Evolutionary conservation across 2,113 vertebrate genomes (phyloP).

Genomic region (Nematolebias whitei): DNA sequence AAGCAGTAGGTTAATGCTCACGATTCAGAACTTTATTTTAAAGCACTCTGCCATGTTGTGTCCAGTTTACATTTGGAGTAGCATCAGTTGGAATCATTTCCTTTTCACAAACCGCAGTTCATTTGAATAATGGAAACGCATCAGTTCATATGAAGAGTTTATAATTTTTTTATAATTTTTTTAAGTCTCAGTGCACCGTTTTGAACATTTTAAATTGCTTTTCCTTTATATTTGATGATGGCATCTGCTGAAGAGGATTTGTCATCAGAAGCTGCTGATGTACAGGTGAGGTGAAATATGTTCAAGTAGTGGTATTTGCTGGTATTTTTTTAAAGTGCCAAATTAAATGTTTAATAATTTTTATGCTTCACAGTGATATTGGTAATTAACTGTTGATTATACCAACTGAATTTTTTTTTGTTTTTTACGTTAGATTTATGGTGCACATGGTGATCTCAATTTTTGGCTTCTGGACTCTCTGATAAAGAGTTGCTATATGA

Average conservation of each 20-base stretch:
- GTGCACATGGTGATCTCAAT: not conserved
- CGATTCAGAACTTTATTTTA: constrained; percentile 70
- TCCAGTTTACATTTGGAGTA: constrained; percentile 26
- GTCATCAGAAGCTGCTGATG: constrained; percentile 25
- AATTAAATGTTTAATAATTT: not conserved
- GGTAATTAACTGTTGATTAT: not conserved
- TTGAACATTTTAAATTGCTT: constrained; percentile 1
- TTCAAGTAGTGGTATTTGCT: no score
- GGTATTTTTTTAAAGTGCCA: not conserved
- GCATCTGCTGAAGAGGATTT: constrained; percentile 38
- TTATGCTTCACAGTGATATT: not conserved
- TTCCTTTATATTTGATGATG: constrained; percentile 20
- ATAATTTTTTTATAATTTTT: not conserved
- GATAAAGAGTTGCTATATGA: not conserved
- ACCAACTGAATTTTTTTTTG: not conserved
- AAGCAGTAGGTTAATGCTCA: constrained; percentile 60
- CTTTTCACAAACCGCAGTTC: not conserved
- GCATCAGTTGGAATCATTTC: constrained; percentile 31
- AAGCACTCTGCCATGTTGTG: constrained; percentile 53
- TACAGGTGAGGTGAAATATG: constrained; percentile 40
- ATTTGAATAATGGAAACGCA: not conserved
- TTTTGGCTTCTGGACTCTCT: not conserved
- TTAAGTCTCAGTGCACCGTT: constrained; percentile 5
- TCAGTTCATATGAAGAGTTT: not conserved
- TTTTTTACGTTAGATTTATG: not conserved